Conservation (phyloP, 2,797 vertebrate species). For the Moxostoma hubbsi region DNA sequence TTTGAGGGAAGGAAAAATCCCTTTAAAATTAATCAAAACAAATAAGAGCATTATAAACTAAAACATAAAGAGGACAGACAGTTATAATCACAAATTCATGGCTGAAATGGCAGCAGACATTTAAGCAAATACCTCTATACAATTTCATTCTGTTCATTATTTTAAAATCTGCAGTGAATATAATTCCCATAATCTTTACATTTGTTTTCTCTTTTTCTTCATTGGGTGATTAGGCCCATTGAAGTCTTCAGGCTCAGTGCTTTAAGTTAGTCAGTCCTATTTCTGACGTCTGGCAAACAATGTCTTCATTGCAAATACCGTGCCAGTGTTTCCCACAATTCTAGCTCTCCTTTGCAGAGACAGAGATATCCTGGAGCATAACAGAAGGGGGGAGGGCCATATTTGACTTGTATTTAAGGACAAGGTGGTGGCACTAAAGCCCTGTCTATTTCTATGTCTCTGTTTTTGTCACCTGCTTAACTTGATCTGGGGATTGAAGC, state of each 20-base stretch:
- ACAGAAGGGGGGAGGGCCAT: slow-evolving; percentile 31
- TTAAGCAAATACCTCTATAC: slow-evolving; percentile 65
- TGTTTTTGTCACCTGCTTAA: slow-evolving; percentile 12
- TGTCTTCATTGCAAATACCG: neutral
- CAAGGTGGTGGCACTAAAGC: slow-evolving; percentile 22
- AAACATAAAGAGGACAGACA: slow-evolving; percentile 65
- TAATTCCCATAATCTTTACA: slow-evolving; percentile 25
- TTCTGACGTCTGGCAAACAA: slow-evolving; percentile 6
- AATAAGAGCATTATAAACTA: slow-evolving; percentile 62
- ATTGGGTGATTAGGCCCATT: slow-evolving; percentile 53
- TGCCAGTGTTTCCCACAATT: neutral
- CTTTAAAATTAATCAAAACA: slow-evolving; percentile 68
- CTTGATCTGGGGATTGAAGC: neutral
- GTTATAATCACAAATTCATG: slow-evolving; percentile 68
- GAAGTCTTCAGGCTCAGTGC: slow-evolving; percentile 44
- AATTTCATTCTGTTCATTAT: slow-evolving; percentile 54
- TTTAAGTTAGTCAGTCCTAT: slow-evolving; percentile 24
- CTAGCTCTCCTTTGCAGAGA: neutral
- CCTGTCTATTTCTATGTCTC: slow-evolving; percentile 38
- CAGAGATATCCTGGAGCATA: neutral
- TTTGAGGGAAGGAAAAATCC: slow-evolving; percentile 52
- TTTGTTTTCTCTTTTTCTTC: slow-evolving; percentile 26
- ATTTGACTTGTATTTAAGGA: neutral
- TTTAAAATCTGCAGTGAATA: slow-evolving; percentile 53
- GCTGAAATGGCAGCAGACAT: slow-evolving; percentile 72